Evolutionary conservation across 1,140 invertebrate genomes (phyloP).

Genomic region (Sipha flava): DNA sequence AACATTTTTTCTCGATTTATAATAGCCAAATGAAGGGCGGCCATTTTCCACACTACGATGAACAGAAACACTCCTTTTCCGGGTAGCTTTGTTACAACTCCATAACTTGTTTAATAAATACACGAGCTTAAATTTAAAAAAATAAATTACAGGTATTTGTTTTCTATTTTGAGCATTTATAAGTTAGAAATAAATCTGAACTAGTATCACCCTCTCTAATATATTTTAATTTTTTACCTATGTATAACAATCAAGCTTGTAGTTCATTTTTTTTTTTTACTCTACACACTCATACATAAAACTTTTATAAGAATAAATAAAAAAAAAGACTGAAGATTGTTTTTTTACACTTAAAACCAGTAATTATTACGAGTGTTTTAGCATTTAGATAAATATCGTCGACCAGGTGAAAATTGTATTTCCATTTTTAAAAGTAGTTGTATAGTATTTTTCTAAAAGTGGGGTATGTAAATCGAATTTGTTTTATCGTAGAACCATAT

Average conservation of each 20-base stretch:
- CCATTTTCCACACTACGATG: neutral
- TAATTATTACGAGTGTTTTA: conserved; percentile 11
- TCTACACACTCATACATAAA: neutral
- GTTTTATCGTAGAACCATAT: conserved; percentile 4
- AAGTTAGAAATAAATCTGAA: neutral
- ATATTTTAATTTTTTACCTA: neutral
- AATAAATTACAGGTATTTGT: conserved; percentile 16
- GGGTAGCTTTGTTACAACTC: neutral
- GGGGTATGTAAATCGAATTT: conserved; percentile 27
- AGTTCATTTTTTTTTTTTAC: neutral
- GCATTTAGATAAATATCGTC: conserved; percentile 7
- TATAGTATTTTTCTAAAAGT: conserved; percentile 32
- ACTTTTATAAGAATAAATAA: conserved; percentile 18
- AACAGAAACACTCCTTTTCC: neutral
- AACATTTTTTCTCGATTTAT: conserved; percentile 18
- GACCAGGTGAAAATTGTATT: conserved; percentile 8
- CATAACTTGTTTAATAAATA: neutral
- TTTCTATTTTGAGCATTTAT: conserved; percentile 19
- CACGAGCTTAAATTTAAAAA: conserved; percentile 18
- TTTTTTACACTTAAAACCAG: conserved; percentile 24
- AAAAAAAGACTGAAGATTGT: conserved; percentile 27
- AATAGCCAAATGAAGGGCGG: neutral
- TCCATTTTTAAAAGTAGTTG: conserved; percentile 25
- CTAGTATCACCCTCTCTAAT: neutral
- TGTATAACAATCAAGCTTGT: conserved; percentile 2